phyloP scores from a whole-genome alignment of 1,140 invertebrate genomes.

The Bombus pascuorum region DNA sequence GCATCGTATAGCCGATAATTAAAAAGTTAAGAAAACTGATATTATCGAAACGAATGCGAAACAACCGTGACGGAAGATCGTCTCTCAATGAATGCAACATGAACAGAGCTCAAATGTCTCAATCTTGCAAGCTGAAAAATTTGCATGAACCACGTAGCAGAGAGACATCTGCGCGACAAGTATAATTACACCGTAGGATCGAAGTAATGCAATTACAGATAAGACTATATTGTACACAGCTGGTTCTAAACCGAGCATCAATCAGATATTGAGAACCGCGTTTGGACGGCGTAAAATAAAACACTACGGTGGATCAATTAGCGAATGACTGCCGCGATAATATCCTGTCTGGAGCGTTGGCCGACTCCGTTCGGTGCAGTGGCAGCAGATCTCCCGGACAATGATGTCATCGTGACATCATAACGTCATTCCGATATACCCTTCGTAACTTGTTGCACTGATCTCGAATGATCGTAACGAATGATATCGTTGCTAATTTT shows the following conservation, averaged over 20 bases:
- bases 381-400: conserved; percentile 57
- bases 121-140: conserved; percentile 5
- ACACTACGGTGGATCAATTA: conserved; percentile 79
- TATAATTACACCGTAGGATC: conserved; percentile 12
- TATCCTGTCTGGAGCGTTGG: conserved; percentile 77
- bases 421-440: conserved; percentile 69
- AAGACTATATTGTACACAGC: conserved; percentile 8
- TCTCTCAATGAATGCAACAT: too few relatives aligned
- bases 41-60: background rate
- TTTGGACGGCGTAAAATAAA: conserved; percentile 74
- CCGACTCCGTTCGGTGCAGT: conserved; percentile 48
- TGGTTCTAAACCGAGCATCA: background rate
- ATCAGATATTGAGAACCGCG: conserved; percentile 73
- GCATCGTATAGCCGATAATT: background rate
- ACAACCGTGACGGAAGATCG: background rate
- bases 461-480: background rate
- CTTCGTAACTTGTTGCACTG: conserved; percentile 24
- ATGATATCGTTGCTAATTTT: background rate
- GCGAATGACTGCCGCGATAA: conserved; percentile 78
- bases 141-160: background rate
- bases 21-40: background rate
- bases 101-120: background rate
- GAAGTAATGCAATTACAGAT: conserved; percentile 13
- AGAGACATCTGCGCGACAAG: conserved; percentile 20
- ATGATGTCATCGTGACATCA: conserved; percentile 76